Percentiles rank a stretch among this genome's conserved stretches.
Evolutionary conservation across 35 echinoderm and acorn worm species (phyloP).

Genomic region (Apostichopus californicus): DNA sequence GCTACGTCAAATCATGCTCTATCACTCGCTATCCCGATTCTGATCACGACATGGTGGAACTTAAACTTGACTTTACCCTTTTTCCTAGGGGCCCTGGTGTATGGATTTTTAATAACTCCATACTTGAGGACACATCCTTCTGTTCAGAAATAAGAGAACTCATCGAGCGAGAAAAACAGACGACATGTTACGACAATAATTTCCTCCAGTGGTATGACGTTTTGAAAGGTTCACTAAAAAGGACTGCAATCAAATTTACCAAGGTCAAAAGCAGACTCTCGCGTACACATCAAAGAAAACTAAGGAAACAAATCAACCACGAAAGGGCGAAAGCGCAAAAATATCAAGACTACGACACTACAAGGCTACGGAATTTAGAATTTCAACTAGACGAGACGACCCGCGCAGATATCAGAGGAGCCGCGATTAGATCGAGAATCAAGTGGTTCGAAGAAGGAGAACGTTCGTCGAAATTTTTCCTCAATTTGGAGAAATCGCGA

Average conservation of each 20-base stretch:
- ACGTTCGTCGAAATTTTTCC: too few species aligned
- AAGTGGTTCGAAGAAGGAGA: conserved; percentile 58
- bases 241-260: background rate
- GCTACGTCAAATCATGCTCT: background rate
- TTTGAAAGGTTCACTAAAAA: background rate
- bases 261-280: background rate
- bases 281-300: too few species aligned
- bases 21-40: background rate
- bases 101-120: too few species aligned
- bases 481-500: too few species aligned
- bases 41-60: background rate
- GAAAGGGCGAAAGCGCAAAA: conserved; percentile 48
- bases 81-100: background rate
- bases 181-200: background rate
- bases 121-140: background rate
- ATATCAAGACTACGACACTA: conserved; percentile 35
- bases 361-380: background rate
- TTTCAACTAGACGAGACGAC: background rate
- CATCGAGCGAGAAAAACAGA: background rate
- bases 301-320: too few species aligned
- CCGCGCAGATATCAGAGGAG: background rate
- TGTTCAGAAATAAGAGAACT: background rate
- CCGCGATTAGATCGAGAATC: conserved; percentile 12
- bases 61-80: background rate
- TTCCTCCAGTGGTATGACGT: background rate